Evolutionary conservation across 2,797 vertebrate genomes (phyloP).

Genomic region (Ctenochaetus hawaiiensis): DNA sequence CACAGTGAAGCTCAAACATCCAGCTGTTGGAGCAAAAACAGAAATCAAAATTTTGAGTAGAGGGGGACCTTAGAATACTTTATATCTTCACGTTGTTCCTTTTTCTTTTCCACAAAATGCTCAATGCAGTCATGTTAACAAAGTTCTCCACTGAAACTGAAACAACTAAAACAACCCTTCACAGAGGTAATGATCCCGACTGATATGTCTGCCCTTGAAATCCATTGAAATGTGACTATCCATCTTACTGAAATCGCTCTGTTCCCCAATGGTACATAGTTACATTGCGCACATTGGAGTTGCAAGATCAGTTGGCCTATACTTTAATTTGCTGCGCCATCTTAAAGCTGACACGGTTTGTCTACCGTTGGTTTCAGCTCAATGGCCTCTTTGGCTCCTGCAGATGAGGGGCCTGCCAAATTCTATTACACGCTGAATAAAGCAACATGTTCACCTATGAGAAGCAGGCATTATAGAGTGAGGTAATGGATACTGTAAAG

Average conservation of each 20-base stretch:
- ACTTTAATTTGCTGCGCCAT: constrained; percentile 65
- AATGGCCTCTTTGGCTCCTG: constrained; percentile 64
- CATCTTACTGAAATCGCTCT: constrained; percentile 40
- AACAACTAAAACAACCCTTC: constrained; percentile 36
- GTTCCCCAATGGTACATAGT: constrained; percentile 38
- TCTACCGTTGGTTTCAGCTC: constrained; percentile 62
- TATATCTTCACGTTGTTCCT: neutral
- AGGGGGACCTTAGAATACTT: neutral
- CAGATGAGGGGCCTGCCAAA: constrained; percentile 61
- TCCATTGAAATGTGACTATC: constrained; percentile 41
- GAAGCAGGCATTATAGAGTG: constrained; percentile 57
- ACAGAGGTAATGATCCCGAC: constrained; percentile 50
- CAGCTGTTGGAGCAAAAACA: no score
- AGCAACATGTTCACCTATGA: constrained; percentile 70
- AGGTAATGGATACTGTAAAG: constrained; percentile 70
- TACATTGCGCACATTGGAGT: constrained; percentile 40
- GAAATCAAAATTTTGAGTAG: no score
- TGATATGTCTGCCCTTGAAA: constrained; percentile 67
- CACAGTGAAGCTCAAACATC: no score
- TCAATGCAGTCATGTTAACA: constrained; percentile 7
- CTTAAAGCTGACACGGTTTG: constrained; percentile 65
- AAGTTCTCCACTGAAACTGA: constrained; percentile 40
- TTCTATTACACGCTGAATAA: constrained; percentile 77
- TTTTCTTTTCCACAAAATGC: constrained; percentile 2
- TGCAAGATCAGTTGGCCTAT: constrained; percentile 48